These are phyloP conservation scores for Typhlomys cinereus DNA, from an alignment of 2,113 vertebrate species.

Conservation along the genomic window DNA sequence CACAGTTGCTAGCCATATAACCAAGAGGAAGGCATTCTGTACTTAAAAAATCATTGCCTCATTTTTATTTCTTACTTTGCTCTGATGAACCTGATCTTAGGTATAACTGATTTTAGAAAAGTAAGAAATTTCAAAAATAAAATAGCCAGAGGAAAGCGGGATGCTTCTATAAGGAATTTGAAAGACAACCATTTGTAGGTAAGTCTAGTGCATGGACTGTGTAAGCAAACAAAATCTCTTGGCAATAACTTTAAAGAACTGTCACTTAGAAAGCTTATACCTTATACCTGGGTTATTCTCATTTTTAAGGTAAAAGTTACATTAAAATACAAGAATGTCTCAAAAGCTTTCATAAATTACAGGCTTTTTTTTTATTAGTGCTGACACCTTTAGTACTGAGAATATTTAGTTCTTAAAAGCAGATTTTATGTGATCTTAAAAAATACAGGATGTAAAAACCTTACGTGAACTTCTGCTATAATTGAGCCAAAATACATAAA, in stretches of 20 bases:
- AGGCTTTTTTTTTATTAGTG: neutral
- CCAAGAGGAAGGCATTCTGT: neutral
- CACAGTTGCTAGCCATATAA: neutral
- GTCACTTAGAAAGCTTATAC: neutral
- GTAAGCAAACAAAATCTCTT: neutral
- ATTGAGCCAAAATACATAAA: slow-evolving; percentile 70
- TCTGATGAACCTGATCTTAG: neutral
- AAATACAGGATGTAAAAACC: slow-evolving; percentile 54
- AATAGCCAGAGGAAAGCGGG: neutral
- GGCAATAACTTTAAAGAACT: neutral
- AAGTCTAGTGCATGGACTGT: neutral
- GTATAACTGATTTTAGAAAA: neutral
- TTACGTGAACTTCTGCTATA: slow-evolving; percentile 59
- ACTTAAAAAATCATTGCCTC: neutral
- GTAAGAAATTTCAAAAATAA: slow-evolving; percentile 10
- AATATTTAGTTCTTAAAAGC: slow-evolving; percentile 36
- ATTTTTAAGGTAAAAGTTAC: neutral
- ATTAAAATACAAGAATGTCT: neutral
- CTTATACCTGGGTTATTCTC: neutral
- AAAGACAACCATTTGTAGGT: neutral
- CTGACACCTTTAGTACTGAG: slow-evolving; percentile 49
- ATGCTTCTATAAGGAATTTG: neutral
- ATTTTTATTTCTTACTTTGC: neutral
- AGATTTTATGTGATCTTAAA: slow-evolving; percentile 43
- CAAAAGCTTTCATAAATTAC: neutral